Conservation (phyloP, 2,888 invertebrate genomes). For the Drosophila putrida region DNA sequence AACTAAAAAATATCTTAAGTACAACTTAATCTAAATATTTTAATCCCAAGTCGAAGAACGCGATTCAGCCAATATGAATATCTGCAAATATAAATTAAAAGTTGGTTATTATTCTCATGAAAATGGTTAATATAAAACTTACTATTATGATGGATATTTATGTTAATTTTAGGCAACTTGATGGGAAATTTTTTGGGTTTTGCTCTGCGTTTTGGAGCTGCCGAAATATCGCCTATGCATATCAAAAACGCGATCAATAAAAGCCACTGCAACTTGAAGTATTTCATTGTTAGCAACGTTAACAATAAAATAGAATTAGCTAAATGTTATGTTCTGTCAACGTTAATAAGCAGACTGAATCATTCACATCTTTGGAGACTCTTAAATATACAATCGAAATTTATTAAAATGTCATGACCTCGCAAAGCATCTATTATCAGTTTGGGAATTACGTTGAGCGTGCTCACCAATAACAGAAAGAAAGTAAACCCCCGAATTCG, state of each 20-base stretch:
- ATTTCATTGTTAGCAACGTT: slow-evolving; percentile 49
- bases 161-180: slow-evolving; percentile 49
- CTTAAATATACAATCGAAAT: slow-evolving; percentile 35
- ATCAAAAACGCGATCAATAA: slow-evolving; percentile 36
- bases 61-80: slow-evolving; percentile 55
- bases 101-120: background rate
- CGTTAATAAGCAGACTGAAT: slow-evolving; percentile 26
- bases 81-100: slow-evolving; percentile 40
- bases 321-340: background rate
- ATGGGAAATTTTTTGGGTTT: slow-evolving; percentile 25
- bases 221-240: slow-evolving; percentile 26
- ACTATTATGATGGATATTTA: slow-evolving; percentile 68
- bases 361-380: background rate
- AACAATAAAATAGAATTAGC: background rate
- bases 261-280: slow-evolving; percentile 53
- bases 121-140: slow-evolving; percentile 20
- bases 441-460: slow-evolving; percentile 27
- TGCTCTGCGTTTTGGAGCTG: slow-evolving; percentile 50
- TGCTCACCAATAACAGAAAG: slow-evolving; percentile 19
- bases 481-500: slow-evolving; percentile 39
- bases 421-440: slow-evolving; percentile 43
- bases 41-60: background rate
- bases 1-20: slow-evolving; percentile 8
- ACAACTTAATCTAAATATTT: slow-evolving; percentile 3
- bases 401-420: slow-evolving; percentile 20